Percentiles rank a stretch among this genome's conserved stretches.
phyloP scores from a whole-genome alignment of 2,888 invertebrate species.

The Lycophotia porphyrea region DNA sequence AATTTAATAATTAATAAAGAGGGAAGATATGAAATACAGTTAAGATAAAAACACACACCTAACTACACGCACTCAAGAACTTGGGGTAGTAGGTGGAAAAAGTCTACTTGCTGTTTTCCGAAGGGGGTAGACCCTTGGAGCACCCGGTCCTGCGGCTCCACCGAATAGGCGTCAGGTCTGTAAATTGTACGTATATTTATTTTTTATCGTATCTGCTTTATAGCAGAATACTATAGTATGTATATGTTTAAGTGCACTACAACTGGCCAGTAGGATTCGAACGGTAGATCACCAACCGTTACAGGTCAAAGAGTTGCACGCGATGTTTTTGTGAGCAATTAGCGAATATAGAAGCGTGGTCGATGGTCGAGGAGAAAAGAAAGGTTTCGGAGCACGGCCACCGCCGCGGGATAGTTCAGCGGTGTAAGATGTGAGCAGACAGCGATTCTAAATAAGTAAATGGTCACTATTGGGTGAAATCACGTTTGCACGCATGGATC shows the following conservation, averaged over 20 bases:
- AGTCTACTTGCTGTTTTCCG: too few species aligned
- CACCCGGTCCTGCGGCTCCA: too few species aligned
- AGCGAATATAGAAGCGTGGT: constrained; percentile 69
- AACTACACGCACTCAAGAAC: too few species aligned
- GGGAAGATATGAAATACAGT: too few species aligned
- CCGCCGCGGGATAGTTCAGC: constrained; percentile 68
- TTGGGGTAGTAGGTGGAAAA: too few species aligned
- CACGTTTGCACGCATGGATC: not conserved
- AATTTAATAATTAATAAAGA: too few species aligned
- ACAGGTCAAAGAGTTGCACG: constrained; percentile 63
- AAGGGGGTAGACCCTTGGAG: too few species aligned
- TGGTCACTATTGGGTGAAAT: not conserved
- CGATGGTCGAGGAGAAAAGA: constrained; percentile 71
- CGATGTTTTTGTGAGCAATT: constrained; percentile 64
- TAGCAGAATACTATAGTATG: too few species aligned
- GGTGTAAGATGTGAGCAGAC: constrained; percentile 36
- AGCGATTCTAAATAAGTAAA: constrained; percentile 14
- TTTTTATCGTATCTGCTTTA: too few species aligned
- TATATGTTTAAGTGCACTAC: not conserved
- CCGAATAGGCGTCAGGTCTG: too few species aligned
- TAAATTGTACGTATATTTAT: too few species aligned
- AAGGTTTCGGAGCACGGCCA: constrained; percentile 70
- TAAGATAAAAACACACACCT: too few species aligned
- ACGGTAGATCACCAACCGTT: constrained; percentile 73
- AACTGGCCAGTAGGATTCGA: constrained; percentile 38